Base-by-base conservation (phyloP, 2,113 vertebrate species). In the Toxotes jaculatrix region DNA sequence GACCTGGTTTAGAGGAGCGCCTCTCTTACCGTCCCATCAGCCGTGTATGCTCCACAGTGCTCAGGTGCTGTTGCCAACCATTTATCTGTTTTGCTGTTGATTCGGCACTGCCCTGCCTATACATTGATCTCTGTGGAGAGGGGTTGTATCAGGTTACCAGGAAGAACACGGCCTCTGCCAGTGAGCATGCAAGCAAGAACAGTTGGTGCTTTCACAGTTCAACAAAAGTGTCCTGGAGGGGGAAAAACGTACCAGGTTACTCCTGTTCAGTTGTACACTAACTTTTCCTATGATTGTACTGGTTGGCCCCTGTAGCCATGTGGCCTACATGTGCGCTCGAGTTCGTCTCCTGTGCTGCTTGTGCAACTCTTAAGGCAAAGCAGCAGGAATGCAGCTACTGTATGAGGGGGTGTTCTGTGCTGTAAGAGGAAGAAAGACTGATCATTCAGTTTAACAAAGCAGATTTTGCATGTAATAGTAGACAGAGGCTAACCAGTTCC, bases 1-100 rank as follows among this genome's bases (percentile, higher is more conserved):
- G 93, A 92, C 92, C 92, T 88, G 90, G 79, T 95, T 90, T 91
- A 56, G 59, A 10, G 61, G 17, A 55, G 83, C 34, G 45, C 74
- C 63, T 83, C 70, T 67, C 31, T 49, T 55, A 32, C 65, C 14
- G 36, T 74, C 83, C 87, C 62, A 61, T 84, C 76, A 74, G 65
- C 68, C 42, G 19, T 38, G 13, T 60, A 36, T 62, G 61, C 56
- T 55, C 32, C 32, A 2, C 71, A 16, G 56, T 17, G 61, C 55
- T 77, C 88, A 85, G 82, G 83, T 91, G 83, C 85, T 73, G 65
- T 49, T 40, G 42, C 42, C 19, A 31, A 51, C 60, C 56, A 4
- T 62, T 27, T 74, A 56, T 77, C 60, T 53, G 57, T 32, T 61
- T 51, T 23, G 27, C 77, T 73, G 42, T 42, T 21, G 72, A 79